A percentile compares a stretch with the other conserved stretches of the same genome.
These are phyloP conservation scores for Chauna torquata DNA, from an alignment of 2,113 vertebrate species.

Conservation along the genomic window DNA sequence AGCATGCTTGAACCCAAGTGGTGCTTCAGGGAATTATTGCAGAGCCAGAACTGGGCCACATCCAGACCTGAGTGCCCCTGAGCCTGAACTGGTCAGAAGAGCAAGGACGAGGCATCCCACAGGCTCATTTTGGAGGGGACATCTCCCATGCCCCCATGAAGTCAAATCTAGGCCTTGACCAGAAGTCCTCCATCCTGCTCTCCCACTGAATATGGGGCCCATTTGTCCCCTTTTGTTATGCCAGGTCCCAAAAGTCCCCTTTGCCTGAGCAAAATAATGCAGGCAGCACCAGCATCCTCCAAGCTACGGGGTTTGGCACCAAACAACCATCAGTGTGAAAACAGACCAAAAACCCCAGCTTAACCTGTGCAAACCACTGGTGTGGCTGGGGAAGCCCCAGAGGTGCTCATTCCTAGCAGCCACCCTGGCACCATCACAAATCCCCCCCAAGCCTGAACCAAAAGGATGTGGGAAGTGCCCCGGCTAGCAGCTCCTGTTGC, in stretches of 20 bases:
- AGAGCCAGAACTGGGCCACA: background rate
- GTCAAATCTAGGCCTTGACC: background rate
- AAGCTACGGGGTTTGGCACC: background rate
- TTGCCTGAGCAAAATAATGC: background rate
- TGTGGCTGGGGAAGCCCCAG: accelerated
- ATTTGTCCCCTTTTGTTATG: background rate
- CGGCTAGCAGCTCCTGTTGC: background rate
- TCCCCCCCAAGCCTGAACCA: accelerated
- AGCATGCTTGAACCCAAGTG: background rate
- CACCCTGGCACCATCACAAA: too few relatives aligned
- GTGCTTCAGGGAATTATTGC: background rate
- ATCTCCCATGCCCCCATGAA: background rate
- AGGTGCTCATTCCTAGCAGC: background rate
- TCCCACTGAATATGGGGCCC: background rate
- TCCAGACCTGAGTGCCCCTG: accelerated
- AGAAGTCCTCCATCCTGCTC: background rate
- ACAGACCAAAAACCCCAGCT: background rate
- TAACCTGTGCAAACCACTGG: background rate
- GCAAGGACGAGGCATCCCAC: background rate
- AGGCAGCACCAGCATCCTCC: background rate
- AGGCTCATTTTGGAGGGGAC: background rate
- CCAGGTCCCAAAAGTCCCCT: background rate
- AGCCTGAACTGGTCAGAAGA: background rate
- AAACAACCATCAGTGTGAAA: background rate
- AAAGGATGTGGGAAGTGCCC: too few relatives aligned